A percentile compares a stretch with the other conserved stretches of the same genome.
These are phyloP conservation scores for Drosophila tristis DNA, from an alignment of 1,140 invertebrate genomes.

Conservation along the genomic window DNA sequence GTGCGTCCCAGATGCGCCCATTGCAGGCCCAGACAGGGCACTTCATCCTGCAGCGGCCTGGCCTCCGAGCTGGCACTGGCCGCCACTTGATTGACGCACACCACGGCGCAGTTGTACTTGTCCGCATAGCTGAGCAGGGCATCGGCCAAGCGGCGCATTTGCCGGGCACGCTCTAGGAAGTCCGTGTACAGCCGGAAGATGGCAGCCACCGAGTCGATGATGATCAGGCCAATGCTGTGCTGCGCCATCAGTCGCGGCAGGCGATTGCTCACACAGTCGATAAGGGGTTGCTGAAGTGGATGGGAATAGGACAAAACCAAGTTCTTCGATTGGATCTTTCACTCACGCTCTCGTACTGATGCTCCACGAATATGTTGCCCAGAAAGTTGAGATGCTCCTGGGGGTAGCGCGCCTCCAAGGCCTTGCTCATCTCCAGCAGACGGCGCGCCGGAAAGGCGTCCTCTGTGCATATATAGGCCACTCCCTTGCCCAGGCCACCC, in stretches of 20 bases:
- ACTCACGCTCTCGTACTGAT: constrained; percentile 86
- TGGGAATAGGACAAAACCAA: neutral
- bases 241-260: constrained; percentile 85
- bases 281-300: constrained; percentile 73
- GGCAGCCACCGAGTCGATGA: constrained; percentile 91
- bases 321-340: constrained; percentile 20
- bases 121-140: constrained; percentile 86
- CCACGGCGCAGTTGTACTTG: constrained; percentile 86
- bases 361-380: constrained; percentile 77
- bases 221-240: constrained; percentile 87
- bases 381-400: constrained; percentile 65
- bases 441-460: constrained; percentile 89
- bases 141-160: constrained; percentile 86
- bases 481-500: constrained; percentile 85
- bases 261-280: constrained; percentile 86
- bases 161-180: constrained; percentile 85
- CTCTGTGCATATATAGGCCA: constrained; percentile 91
- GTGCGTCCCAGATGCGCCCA: constrained; percentile 90
- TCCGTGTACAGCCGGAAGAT: constrained; percentile 88
- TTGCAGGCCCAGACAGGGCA: constrained; percentile 87
- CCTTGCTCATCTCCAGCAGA: constrained; percentile 85
- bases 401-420: constrained; percentile 61
- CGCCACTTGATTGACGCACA: constrained; percentile 91
- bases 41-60: constrained; percentile 62
- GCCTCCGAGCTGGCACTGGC: constrained; percentile 39